Base-by-base conservation (phyloP, 2,797 vertebrate species). In the Poecilia picta region DNA sequence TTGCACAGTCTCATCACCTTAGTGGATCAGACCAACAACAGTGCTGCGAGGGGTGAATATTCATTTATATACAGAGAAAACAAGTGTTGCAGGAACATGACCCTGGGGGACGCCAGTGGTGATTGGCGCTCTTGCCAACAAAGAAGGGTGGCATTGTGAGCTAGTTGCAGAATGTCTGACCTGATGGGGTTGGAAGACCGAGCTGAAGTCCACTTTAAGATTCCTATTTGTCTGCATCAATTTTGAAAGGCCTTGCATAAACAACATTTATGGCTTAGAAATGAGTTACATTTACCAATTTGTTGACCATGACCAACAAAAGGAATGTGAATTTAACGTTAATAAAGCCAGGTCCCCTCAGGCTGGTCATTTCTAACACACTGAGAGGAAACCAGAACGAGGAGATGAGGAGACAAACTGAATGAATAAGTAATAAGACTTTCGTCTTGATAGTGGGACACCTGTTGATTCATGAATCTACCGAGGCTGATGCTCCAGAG, bases 401-500 rank as follows among this genome's bases (percentile, higher is more conserved):
- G 47, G 70, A 6, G 45, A 78, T 36, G 76, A 62, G 33, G 28
- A 81, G 3, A 81, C 41, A 51, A 28, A 64, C 55, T 73, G 75
- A 78, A 80, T 80, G 66, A 87, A 85, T 86, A 80, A 82, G 83
- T 70, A 76, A 83, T 79, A 1, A 77, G 53, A 77, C 78, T 73
- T 81, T 78, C 6, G 31, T 62, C 59, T 62, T 18, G 59, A 62
- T 33, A 62, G 5, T 33, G 59, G 5, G 59, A 33, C 28, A 62
- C 59, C 28, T 62, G 59, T 33, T 62, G 59, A 62, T 62, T 62
- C 59, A 62, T 62, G 59, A 62, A 33, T 33, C 31, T 33, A 33
- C 31, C 16, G 31, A 62, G 28, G 31, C 31, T 18, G 57, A 28
- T 16, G 28, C 28, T 16, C 1, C 57, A 16, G 28, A 33, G 13